Base-by-base conservation (phyloP, 2,888 invertebrate genomes). In the Patella ulyssiponensis region DNA sequence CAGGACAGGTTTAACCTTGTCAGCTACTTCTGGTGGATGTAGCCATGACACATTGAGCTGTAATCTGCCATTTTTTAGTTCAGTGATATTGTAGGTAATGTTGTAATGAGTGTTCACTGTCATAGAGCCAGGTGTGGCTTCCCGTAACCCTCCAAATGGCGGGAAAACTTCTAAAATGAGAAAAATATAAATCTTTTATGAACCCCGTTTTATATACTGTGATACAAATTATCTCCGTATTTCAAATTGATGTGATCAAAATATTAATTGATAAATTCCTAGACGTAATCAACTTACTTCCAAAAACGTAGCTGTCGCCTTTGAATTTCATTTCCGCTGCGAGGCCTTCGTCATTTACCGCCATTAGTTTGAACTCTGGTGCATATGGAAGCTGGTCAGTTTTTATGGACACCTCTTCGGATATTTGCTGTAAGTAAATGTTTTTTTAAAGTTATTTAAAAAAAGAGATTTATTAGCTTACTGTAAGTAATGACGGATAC, bases 341-440 rank as follows among this genome's bases (percentile, higher is more conserved):
- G 0, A 84, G 82, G 2, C 86, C 85, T 33, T 83, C 81, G 64
- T 81, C 79, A 12, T 80, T 80, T 3, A 86, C 82, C 7, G 85
- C 86, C 69, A 85, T 58, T 15, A 86, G 75, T 83, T 83, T 83
- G 79, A 86, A 85, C 73, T 84, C 84, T 0, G 85, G 80, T n/a
- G 77, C 58, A n/a, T 80, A 77, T 1, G 84, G 82, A 11, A 85
- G 56, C 14, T 71, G 51, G 15, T 74, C 73, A 7, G 81, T 78
- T 17, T 81, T 75, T 20, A 86, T 51, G 2, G 76, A 71, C 3
- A 81, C 79, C 11, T 76, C 73, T 20, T 80, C 81, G 1, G 81
- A 81, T 1, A 80, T 69, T 54, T 82, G 82, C 86, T 86, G 81
- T 71, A 82, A 83, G 44, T 44, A 0, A 44, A 33, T 33, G 3